Percentiles rank a stretch among this genome's conserved stretches.
Evolutionary conservation across 1,140 invertebrate genomes (phyloP).

Genomic region (Drosophila grimshawi): DNA sequence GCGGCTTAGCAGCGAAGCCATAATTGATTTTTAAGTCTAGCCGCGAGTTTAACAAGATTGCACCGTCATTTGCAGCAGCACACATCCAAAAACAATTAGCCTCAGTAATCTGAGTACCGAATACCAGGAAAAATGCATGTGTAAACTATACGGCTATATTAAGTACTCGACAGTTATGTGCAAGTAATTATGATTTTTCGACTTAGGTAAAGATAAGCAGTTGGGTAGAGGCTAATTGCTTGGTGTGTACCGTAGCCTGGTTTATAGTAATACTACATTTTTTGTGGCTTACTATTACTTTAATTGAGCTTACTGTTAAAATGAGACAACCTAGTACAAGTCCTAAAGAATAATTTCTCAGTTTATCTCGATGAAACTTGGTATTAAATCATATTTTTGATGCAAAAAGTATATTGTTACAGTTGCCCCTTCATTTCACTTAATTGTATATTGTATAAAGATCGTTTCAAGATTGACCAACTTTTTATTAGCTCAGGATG

Average conservation of each 20-base stretch:
- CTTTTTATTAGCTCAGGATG: too few relatives aligned
- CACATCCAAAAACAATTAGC: conserved; percentile 56
- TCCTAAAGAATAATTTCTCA: too few relatives aligned
- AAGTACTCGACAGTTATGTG: neutral
- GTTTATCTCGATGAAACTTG: too few relatives aligned
- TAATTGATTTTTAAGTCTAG: conserved; percentile 54
- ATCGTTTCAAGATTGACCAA: too few relatives aligned
- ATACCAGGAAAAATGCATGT: conserved; percentile 14
- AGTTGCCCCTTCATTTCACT: too few relatives aligned
- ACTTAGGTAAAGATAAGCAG: neutral
- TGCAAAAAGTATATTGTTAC: too few relatives aligned
- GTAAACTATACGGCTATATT: neutral
- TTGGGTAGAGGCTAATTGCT: neutral
- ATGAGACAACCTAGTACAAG: too few relatives aligned
- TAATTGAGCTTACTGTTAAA: too few relatives aligned
- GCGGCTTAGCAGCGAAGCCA: conserved; percentile 11
- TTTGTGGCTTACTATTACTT: too few relatives aligned
- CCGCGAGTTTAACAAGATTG: conserved; percentile 66
- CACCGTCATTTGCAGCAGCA: conserved; percentile 54
- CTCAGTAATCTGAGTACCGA: conserved; percentile 54
- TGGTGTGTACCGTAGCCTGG: neutral
- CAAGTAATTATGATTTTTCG: neutral
- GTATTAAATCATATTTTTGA: too few relatives aligned
- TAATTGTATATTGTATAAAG: too few relatives aligned
- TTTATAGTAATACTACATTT: too few relatives aligned